Base-by-base conservation (phyloP, 2,888 invertebrate genomes). In the Orthosia gracilis region DNA sequence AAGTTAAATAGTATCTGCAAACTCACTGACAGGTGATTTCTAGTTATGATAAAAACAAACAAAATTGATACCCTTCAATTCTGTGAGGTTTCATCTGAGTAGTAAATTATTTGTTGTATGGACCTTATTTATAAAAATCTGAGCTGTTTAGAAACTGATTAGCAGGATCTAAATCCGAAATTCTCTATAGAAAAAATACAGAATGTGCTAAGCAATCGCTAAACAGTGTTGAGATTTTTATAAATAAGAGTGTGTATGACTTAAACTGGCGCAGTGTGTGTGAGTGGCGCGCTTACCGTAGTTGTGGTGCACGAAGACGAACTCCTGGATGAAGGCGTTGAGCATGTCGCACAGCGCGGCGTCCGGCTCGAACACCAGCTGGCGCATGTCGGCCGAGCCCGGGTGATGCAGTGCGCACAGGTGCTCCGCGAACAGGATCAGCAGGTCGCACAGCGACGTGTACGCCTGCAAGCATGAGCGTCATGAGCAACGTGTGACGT, bases 221-320 rank as follows among this genome's bases (percentile, higher is more conserved):
- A 31, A 31, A 9, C 40, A 40, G 31, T 31, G 31, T 31, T 40
- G 40, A 40, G 7, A 40, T 40, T 40, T 40, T 40, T 1, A 9
- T 9, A 40, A 40, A 26, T 26, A 31, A 31, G 31, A 31, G 40
- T 40, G 40, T 9, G 40, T 40, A 12, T 21, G 21, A 45, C 3
- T n/a, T 18, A 59, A 40, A n/a, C 2, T 13, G n/a, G 31, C 52
- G n/a, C 31, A 18, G 31, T 13, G 52, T 0, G 26, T 2, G 31
- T 1, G 21, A 0, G 45, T 12, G 58, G 21, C 9, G 21, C 11
- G n/a, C 55, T 90, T 94, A 98, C 98, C 98, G 96, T 98, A 98
- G 93, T 99, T 98, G 93, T 99, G 98, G 74, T 99, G 98, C 78
- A 98, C 98, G 95, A 99, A 99, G 12, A 99, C 99, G 93, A 98